Conservation (phyloP, 2,888 invertebrate genomes). For the Copidosoma aretas region DNA sequence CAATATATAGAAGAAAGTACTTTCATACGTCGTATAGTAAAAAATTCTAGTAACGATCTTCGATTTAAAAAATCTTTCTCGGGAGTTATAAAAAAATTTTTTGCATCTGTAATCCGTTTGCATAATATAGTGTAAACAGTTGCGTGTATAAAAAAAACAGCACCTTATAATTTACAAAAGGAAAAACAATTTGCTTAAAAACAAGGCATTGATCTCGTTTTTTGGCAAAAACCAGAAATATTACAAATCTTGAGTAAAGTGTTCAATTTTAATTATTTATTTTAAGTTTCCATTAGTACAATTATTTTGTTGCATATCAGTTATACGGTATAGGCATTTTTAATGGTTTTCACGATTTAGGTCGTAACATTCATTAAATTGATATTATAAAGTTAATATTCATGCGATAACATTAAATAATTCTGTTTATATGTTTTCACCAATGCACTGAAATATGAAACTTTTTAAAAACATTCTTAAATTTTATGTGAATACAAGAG, state of each 20-base stretch:
- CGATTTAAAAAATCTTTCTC: constrained; percentile 30
- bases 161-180: constrained; percentile 37
- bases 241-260: neutral
- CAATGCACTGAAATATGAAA: neutral
- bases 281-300: no score
- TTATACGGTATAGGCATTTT: no score
- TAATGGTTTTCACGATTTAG: no score
- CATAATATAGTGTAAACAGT: constrained; percentile 22
- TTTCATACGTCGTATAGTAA: constrained; percentile 30
- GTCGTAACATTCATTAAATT: neutral
- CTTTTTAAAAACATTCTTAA: neutral
- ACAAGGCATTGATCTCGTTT: constrained; percentile 20
- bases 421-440: neutral
- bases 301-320: no score
- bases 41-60: constrained; percentile 29
- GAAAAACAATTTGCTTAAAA: constrained; percentile 9
- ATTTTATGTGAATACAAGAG: neutral
- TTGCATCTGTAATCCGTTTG: constrained; percentile 23
- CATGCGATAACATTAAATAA: constrained; percentile 16
- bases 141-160: constrained; percentile 32
- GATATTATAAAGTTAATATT: constrained; percentile 21
- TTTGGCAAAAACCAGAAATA: constrained; percentile 12
- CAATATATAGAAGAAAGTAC: constrained; percentile 22
- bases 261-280: neutral
- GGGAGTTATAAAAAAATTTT: constrained; percentile 25